Evolutionary conservation across 2,113 vertebrate genomes (phyloP).

Genomic region (Pteropus alecto): DNA sequence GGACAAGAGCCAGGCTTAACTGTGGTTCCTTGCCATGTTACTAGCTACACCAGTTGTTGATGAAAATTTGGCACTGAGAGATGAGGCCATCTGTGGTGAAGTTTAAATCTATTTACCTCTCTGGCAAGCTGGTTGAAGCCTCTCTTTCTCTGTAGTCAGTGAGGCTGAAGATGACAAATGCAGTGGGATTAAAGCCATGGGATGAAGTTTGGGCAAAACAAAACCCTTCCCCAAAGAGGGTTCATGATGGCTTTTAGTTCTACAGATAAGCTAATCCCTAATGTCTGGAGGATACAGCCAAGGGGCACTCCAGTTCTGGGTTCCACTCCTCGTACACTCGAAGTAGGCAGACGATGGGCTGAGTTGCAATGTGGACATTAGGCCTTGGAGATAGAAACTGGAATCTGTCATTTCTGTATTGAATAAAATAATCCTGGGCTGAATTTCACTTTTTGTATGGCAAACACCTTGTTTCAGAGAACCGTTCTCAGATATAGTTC

Average conservation of each 20-base stretch:
- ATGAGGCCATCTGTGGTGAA: slow-evolving; percentile 36
- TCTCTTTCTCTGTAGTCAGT: slow-evolving; percentile 49
- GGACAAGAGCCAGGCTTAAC: slow-evolving; percentile 47
- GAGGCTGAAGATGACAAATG: slow-evolving; percentile 59
- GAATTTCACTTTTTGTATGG: background rate
- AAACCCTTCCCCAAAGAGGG: slow-evolving; percentile 43
- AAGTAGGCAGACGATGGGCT: background rate
- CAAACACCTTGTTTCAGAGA: background rate
- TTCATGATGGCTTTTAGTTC: background rate
- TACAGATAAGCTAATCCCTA: slow-evolving; percentile 9
- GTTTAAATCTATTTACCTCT: slow-evolving; percentile 64
- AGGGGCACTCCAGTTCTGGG: background rate
- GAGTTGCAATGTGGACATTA: background rate
- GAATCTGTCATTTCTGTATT: background rate
- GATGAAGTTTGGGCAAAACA: slow-evolving; percentile 47
- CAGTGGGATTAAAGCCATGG: slow-evolving; percentile 42
- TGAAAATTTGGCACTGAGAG: slow-evolving; percentile 58
- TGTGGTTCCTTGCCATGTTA: background rate
- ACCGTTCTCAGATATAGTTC: background rate
- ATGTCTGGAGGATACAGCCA: background rate
- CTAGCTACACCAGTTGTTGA: slow-evolving; percentile 44
- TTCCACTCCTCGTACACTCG: background rate
- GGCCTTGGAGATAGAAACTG: slow-evolving; percentile 4
- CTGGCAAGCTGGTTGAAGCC: slow-evolving; percentile 40
- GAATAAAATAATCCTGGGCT: slow-evolving; percentile 20